phyloP scores from a whole-genome alignment of 1,140 invertebrate species.

The Frieseomelitta varia region DNA sequence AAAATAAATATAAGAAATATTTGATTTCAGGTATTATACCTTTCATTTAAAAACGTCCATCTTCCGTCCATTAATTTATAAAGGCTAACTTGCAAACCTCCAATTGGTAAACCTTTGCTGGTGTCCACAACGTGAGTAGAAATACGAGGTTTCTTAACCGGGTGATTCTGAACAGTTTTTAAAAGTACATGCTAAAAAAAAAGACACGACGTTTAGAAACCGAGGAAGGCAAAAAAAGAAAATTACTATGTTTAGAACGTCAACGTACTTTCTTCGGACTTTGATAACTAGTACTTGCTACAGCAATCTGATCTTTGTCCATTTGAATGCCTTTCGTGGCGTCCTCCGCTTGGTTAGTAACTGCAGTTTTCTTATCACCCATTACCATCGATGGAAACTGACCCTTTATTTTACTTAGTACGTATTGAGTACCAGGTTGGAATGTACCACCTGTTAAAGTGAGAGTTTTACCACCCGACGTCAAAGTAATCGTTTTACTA shows the following conservation, averaged over 20 bases:
- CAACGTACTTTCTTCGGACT: slow-evolving; percentile 38
- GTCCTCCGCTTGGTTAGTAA: slow-evolving; percentile 32
- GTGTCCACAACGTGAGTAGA: slow-evolving; percentile 88
- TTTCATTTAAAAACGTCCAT: slow-evolving; percentile 86
- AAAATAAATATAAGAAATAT: slow-evolving; percentile 17
- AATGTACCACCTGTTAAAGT: slow-evolving; percentile 67
- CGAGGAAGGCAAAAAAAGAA: background rate
- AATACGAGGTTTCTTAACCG: slow-evolving; percentile 75
- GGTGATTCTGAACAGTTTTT: slow-evolving; percentile 27
- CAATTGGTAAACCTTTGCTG: slow-evolving; percentile 85
- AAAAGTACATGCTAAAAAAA: slow-evolving; percentile 45
- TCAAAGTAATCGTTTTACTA: slow-evolving; percentile 65
- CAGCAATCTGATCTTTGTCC: slow-evolving; percentile 31
- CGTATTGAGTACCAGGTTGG: slow-evolving; percentile 63
- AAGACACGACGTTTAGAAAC: background rate
- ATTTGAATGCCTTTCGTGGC: slow-evolving; percentile 25
- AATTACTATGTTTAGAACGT: too few species aligned
- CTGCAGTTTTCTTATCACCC: slow-evolving; percentile 51
- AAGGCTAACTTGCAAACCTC: slow-evolving; percentile 84
- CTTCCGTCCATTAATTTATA: slow-evolving; percentile 85
- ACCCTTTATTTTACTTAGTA: slow-evolving; percentile 70
- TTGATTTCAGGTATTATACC: slow-evolving; percentile 62
- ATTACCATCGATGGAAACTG: slow-evolving; percentile 65
- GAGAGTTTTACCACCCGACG: slow-evolving; percentile 68
- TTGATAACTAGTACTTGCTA: slow-evolving; percentile 59